These are phyloP conservation scores for Argentina silus DNA, from an alignment of 2,797 vertebrate genomes.

Conservation along the genomic window DNA sequence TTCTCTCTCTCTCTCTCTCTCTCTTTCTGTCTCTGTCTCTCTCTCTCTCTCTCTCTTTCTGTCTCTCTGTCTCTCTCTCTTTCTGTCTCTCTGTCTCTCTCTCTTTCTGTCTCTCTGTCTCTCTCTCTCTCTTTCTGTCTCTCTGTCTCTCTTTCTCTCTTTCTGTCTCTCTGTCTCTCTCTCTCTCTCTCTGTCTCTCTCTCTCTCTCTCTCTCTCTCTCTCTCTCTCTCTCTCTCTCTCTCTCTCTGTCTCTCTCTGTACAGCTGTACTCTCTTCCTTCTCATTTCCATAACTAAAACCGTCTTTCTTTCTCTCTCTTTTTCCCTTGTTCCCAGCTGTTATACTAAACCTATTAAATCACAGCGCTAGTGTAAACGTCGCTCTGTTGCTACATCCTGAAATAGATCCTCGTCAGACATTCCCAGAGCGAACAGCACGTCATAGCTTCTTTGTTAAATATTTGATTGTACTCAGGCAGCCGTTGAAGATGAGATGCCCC, in stretches of 20 bases:
- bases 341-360: background rate
- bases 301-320: background rate
- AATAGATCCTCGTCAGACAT: background rate
- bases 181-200: background rate
- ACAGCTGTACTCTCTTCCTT: background rate
- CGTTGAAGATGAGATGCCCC: background rate
- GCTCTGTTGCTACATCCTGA: background rate
- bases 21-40: background rate
- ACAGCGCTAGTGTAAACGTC: background rate
- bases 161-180: background rate
- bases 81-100: background rate
- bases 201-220: background rate
- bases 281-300: background rate
- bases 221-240: background rate
- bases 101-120: background rate
- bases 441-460: slow-evolving; percentile 1
- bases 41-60: background rate
- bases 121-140: background rate
- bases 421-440: background rate
- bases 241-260: background rate
- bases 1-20: background rate
- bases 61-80: background rate
- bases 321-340: background rate
- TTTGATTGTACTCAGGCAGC: slow-evolving; percentile 1
- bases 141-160: too few species aligned